Evolutionary conservation across 2,888 invertebrate species (phyloP).

Genomic region (Acrobasis suavella): DNA sequence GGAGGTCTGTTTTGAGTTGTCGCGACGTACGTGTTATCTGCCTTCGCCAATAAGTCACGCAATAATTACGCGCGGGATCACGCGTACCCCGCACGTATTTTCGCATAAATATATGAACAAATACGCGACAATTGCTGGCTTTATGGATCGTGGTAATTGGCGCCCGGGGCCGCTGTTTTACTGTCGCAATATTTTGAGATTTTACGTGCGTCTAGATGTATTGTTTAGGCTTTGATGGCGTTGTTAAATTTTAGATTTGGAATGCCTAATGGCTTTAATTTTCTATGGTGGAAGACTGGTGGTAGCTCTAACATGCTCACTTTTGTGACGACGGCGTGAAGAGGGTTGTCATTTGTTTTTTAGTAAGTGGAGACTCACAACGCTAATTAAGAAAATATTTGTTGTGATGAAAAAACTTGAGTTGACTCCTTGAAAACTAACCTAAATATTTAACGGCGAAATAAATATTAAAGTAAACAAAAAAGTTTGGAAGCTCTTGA

Average conservation of each 20-base stretch:
- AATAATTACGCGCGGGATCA: constrained; percentile 78
- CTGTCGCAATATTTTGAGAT: constrained; percentile 33
- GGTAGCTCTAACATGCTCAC: background rate
- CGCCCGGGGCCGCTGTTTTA: constrained; percentile 50
- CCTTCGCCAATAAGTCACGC: constrained; percentile 79
- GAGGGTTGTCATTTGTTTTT: no score
- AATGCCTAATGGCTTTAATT: background rate
- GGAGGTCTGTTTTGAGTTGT: constrained; percentile 52
- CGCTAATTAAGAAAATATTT: no score
- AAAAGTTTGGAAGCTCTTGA: constrained; percentile 24
- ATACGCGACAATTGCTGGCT: constrained; percentile 65
- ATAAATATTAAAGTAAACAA: no score
- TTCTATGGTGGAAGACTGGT: no score
- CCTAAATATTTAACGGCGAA: no score
- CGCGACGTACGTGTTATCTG: constrained; percentile 74
- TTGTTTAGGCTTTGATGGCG: constrained; percentile 24
- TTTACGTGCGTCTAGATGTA: constrained; percentile 23
- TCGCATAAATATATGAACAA: constrained; percentile 69
- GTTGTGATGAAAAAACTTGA: no score
- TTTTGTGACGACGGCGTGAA: no score
- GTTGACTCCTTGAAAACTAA: no score
- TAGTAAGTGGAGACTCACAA: no score
- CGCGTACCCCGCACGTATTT: constrained; percentile 71
- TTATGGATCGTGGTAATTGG: constrained; percentile 56
- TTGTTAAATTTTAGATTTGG: constrained; percentile 14